Evolutionary conservation across 1,140 invertebrate species (phyloP), one percentile per base, ranked within the genome.

Genomic region (Drosophila virilis): DNA sequence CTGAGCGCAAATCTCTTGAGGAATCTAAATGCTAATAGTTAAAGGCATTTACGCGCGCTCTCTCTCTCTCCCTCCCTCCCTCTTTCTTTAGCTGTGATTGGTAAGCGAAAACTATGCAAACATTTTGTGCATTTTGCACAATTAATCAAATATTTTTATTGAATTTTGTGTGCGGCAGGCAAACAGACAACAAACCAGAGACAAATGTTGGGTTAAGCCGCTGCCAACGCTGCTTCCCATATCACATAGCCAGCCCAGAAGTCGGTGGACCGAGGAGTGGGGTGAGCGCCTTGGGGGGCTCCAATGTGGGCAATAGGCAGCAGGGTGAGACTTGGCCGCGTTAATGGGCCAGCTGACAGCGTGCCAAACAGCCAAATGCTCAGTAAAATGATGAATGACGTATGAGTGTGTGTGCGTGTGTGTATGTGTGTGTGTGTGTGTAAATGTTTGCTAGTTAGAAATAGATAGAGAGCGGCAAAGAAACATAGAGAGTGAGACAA

Each of bases 101-200:
- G 83, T 74, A 79, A 85, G 69, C 64, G 62, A 68, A 88, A 88
- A 88, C 83, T 88, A 76, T 61, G 78, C 67, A 79, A 86, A 86
- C 84, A 79, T 79, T 28, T 28, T 79, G 74, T 70, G 79, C 79
- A 74, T 86, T 86, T 82, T 69, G 62, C 62, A 77, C 77, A 88
- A 86, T 86, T 86, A 88, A 86, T 86, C 83, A 86, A 86, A 86
- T 77, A 83, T 79, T 86, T 88, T 82, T 66, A 86, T 86, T 86
- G 79, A 86, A 85, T 85, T 72, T 69, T 64, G 66, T 54, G 43
- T 48, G 64, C 59, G 45, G 43, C 12, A 17, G 42, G 46, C 75
- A 77, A 77, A 77, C 71, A 77, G 64, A 74, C 59, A 69, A 59
- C 62, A 64, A 68, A 77, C 57, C 61, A 75, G 38, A 54, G 70